Evolutionary conservation across 2,888 invertebrate species (phyloP), one percentile per base, ranked within the genome.

Genomic region (Drosophila hamatofila): DNA sequence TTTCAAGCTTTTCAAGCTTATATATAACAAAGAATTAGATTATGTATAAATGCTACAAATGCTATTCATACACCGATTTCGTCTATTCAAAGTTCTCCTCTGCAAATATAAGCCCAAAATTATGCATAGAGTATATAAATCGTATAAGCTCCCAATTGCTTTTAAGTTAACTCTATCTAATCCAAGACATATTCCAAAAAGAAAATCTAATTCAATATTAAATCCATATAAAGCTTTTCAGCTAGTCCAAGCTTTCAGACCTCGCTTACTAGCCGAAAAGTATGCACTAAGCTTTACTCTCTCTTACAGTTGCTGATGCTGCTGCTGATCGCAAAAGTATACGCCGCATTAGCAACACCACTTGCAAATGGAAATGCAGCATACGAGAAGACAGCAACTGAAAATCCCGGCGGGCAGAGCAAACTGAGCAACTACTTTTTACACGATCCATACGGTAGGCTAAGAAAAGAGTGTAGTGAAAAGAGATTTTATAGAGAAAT

Each of bases 371-470:
- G 37, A 54, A 74, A 30, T 55, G 58, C 55, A 67, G 83, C 78
- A 71, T 75, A 88, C 74, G 21, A 61, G 1, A 46, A 58, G 61
- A 66, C 76, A n/a, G 25, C 60, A 14, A 44, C 42, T 5, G 49
- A 56, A 64, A 79, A 70, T 35, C 16, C 23, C 12, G 55, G 25
- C 18, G 59, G 54, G 25, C 75, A 58, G 35, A 73, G 52, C 49
- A 72, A 71, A 62, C 59, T 78, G 18, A 83, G 79, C 64, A 88
- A 90, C 25, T 92, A 91, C 68, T 92, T 90, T 81, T 76, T 80
- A 25, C 91, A 82, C 33, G 80, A 91, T 72, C 90, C 89, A 0
- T 83, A 89, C 55, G 92, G 92, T 92, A 90, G 79, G 88, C 80
- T 21, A 55, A 16, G 14, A 8, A 1, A 8, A 3, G 12, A 8